Conservation (phyloP, 2,113 vertebrate species). For the Bubo bubo region DNA sequence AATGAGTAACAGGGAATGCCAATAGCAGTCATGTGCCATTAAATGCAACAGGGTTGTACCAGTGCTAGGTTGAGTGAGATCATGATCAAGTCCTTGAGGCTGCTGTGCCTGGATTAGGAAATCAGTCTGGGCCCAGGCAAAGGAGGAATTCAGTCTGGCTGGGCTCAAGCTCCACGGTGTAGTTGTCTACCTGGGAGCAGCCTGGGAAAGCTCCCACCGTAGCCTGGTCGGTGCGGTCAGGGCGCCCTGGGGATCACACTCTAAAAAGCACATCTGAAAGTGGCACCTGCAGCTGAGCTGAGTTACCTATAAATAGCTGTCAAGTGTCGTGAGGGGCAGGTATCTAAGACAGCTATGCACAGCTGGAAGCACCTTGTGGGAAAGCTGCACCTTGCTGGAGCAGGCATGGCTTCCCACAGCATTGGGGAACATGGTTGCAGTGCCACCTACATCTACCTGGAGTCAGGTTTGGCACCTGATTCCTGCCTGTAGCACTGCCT, state of each 20-base stretch:
- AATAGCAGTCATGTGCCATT: neutral
- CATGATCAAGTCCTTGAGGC: neutral
- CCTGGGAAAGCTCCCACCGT: neutral
- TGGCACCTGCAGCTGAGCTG: neutral
- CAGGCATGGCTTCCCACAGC: neutral
- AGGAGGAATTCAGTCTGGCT: neutral
- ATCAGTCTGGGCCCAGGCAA: neutral
- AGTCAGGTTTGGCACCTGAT: neutral
- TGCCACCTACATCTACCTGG: neutral
- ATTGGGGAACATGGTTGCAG: neutral
- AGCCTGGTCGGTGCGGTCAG: neutral
- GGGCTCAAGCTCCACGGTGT: neutral
- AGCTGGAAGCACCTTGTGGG: neutral
- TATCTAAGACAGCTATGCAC: neutral
- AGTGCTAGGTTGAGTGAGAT: neutral
- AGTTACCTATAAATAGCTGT: neutral
- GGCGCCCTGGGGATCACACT: neutral
- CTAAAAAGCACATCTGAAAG: neutral
- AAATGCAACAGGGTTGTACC: neutral
- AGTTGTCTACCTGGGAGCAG: neutral
- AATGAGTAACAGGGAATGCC: conserved; percentile 17
- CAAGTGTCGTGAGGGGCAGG: neutral
- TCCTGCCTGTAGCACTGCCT: neutral
- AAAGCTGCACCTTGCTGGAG: neutral
- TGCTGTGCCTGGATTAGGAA: neutral